Evolutionary conservation across 2,113 vertebrate species (phyloP), one percentile per base, ranked within the genome.

Genomic region (Dipodomys merriami): DNA sequence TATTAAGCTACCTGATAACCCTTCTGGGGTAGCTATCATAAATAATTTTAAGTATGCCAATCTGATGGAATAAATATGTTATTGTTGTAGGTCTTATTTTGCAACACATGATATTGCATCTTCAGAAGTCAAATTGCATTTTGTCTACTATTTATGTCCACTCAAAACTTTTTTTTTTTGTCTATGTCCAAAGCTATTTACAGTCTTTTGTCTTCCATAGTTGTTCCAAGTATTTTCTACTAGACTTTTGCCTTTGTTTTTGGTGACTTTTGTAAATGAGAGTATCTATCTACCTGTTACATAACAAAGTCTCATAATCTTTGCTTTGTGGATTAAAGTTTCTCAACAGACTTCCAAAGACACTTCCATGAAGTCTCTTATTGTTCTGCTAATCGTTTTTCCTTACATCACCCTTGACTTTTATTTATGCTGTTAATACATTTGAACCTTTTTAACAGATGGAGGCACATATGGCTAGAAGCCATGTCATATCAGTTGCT

Each of bases 321-420:
- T 90, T 73, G 35, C 27, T 68, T 71, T 67, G 65, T 18, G 57
- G 18, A 79, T 71, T 65, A 89, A 69, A 60, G 13, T 73, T 93
- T 74, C 30, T 78, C 30, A 83, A 18, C 13, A 68, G 33, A 30
- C 2, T 78, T 89, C 44, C 3, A 57, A 65, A 88, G 16, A 49
- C 6, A 64, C 16, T 9, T 76, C 49, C 53, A 85, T 74, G 29
- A 16, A n/a, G 11, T 53, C 44, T 57, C 57, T n/a, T 86, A 33
- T 23, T 68, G 72, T 81, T 76, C 46, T 57, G 27, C 27, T 44
- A 89, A 68, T 86, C 84, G 25, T 53, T 91, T 91, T 81, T 69
- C 92, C 35, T 81, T 78, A 84, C 27, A 60, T 46, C 83, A 3
- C 19, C 53, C 78, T 87, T 83, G 20, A 86, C 20, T 65, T 71